A percentile compares a stretch with the other conserved stretches of the same genome.
These are phyloP conservation scores for Eucera pruinosa DNA, from an alignment of 2,888 invertebrate species.

Conservation along the genomic window DNA sequence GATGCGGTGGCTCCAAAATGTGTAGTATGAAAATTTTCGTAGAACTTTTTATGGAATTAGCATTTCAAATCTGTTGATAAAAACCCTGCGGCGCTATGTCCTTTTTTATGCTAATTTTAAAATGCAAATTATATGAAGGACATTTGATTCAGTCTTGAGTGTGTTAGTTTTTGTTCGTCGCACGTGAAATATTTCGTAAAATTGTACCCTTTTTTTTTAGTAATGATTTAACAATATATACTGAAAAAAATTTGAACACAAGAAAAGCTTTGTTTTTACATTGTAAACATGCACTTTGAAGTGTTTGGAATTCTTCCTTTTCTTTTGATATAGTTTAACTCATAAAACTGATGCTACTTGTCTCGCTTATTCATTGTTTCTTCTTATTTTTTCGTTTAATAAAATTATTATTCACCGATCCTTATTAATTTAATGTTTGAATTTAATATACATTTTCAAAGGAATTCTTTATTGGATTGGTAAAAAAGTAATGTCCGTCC, in stretches of 20 bases:
- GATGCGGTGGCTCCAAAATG: neutral
- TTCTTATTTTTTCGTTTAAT: too few species aligned
- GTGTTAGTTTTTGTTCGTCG: neutral
- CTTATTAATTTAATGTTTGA: too few species aligned
- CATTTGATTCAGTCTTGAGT: neutral
- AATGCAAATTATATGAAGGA: neutral
- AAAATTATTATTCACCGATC: too few species aligned
- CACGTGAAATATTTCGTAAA: neutral
- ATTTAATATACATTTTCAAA: too few species aligned
- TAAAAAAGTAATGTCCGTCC: too few species aligned
- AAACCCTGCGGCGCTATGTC: neutral
- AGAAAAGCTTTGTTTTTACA: neutral
- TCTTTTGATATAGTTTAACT: too few species aligned
- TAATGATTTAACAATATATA: neutral
- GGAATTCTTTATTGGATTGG: too few species aligned
- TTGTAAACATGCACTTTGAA: too few species aligned
- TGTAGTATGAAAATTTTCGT: constrained; percentile 23
- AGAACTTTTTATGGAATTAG: constrained; percentile 11
- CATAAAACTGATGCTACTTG: too few species aligned
- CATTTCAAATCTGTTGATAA: constrained; percentile 25
- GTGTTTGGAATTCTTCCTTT: too few species aligned
- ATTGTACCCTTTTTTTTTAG: neutral
- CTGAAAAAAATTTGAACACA: fast-evolving
- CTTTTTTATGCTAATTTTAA: neutral
- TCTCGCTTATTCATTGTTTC: too few species aligned